A percentile compares a stretch with the other conserved stretches of the same genome.
These are phyloP conservation scores for Lottia scabra DNA, from an alignment of 2,888 invertebrate genomes.

Conservation along the genomic window DNA sequence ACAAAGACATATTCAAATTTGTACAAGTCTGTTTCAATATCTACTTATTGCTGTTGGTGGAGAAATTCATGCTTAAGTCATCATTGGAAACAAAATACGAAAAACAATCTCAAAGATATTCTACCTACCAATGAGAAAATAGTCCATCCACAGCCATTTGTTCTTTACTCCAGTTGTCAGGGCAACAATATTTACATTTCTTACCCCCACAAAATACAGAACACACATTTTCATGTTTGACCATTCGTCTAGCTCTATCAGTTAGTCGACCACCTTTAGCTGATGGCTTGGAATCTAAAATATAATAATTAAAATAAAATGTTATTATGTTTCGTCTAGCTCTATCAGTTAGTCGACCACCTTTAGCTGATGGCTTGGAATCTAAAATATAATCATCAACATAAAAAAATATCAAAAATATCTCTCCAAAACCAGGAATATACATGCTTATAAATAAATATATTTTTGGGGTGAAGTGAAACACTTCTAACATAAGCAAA, in stretches of 20 bases:
- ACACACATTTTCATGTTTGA: constrained; percentile 82
- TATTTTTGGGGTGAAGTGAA: too few species aligned
- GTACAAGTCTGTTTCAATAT: too few species aligned
- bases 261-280: constrained; percentile 63
- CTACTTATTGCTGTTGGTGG: too few species aligned
- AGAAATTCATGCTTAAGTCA: too few species aligned
- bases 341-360: constrained; percentile 63
- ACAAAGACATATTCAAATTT: too few species aligned
- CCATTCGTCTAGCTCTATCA: constrained; percentile 64
- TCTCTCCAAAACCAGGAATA: too few species aligned
- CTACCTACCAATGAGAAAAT: constrained; percentile 84
- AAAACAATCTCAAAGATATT: too few species aligned
- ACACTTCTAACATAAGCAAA: too few species aligned
- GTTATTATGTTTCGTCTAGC: constrained; percentile 64
- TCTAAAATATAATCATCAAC: constrained; percentile 39
- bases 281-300: constrained; percentile 43
- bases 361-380: constrained; percentile 52
- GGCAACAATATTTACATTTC: constrained; percentile 82
- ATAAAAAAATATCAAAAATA: too few species aligned
- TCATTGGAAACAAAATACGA: too few species aligned
- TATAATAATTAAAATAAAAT: too few species aligned
- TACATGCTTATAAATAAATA: too few species aligned
- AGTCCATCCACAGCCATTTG: constrained; percentile 81
- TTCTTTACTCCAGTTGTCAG: constrained; percentile 75
- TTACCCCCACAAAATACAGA: constrained; percentile 87